Evolutionary conservation across 2,797 vertebrate genomes (phyloP), one percentile per base, ranked within the genome.

Genomic region (Adrianichthys oophorus): DNA sequence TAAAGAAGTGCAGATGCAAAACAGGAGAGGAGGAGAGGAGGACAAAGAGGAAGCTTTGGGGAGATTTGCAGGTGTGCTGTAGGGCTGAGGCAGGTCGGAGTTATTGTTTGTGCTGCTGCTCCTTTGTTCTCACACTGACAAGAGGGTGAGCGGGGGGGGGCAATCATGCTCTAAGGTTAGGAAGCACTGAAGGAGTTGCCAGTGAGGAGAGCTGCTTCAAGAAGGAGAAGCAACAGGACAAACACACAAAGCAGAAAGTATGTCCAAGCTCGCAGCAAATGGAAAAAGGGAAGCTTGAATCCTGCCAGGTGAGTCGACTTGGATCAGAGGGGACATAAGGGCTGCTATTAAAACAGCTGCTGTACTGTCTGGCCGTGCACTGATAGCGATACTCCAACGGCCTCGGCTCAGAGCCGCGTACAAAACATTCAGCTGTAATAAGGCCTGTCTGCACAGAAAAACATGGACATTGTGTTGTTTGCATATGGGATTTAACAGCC

Each of bases 101-200:
- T 59, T 59, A 60, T 32, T 8, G 29, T 62, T 54, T 66, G 54
- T 67, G 62, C 52, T 65, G 51, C 62, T 67, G 79, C 52, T 66
- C 76, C 84, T 90, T 86, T 89, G 85, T 88, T 85, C 80, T 80
- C 53, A 37, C 65, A 32, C 66, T 74, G 83, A 86, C 81, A 79
- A 76, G 68, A 72, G 70, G 56, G 67, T 50, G 77, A 81, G 69
- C 37, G 41, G 43, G 18, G 48, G 51, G 79, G 74, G 62, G 29
- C 71, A 73, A 79, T 79, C 74, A 77, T 64, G 80, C 74, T 82
- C 62, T 52, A 70, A 76, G 80, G 72, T 64, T 37, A 51, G 42
- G 74, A 68, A 23, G 49, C 56, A 58, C 65, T 70, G 56, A 43
- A 56, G 74, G 73, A 79, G 67, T 48, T 53, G 79, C 76, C 84